Conservation (phyloP, 2,888 invertebrate species). For the Netelia virgata region DNA sequence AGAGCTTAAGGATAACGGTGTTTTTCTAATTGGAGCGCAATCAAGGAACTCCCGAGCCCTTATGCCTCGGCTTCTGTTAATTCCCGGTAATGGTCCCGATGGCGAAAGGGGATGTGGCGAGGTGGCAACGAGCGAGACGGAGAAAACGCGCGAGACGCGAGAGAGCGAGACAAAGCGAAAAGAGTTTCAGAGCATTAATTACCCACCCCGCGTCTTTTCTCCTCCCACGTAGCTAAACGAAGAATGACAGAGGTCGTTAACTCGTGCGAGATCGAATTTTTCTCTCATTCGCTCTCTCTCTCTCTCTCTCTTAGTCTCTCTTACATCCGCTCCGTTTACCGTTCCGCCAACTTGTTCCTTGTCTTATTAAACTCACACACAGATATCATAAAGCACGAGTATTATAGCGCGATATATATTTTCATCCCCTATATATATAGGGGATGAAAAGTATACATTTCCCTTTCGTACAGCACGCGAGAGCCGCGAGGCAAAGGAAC, state of each 20-base stretch:
- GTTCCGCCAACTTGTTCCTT: conserved; percentile 60
- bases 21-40: conserved; percentile 68
- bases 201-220: conserved; percentile 58
- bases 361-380: conserved; percentile 55
- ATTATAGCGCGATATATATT: background rate
- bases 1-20: conserved; percentile 63
- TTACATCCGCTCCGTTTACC: conserved; percentile 34
- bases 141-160: conserved; percentile 18
- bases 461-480: conserved; percentile 41
- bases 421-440: background rate
- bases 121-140: conserved; percentile 9
- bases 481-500: conserved; percentile 64
- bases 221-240: conserved; percentile 60
- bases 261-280: conserved; percentile 68
- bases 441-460: conserved; percentile 56
- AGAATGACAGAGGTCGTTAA: conserved; percentile 69
- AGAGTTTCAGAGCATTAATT: conserved; percentile 64
- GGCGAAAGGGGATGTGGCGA: conserved; percentile 40
- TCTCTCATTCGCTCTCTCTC: conserved; percentile 45
- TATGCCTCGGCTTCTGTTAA: conserved; percentile 48
- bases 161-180: conserved; percentile 5
- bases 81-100: conserved; percentile 60
- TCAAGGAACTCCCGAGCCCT: conserved; percentile 58
- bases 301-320: conserved; percentile 4
- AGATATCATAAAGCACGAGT: conserved; percentile 48